Evolutionary conservation across 2,797 vertebrate genomes (phyloP).

Genomic region (Myripristis murdjan): DNA sequence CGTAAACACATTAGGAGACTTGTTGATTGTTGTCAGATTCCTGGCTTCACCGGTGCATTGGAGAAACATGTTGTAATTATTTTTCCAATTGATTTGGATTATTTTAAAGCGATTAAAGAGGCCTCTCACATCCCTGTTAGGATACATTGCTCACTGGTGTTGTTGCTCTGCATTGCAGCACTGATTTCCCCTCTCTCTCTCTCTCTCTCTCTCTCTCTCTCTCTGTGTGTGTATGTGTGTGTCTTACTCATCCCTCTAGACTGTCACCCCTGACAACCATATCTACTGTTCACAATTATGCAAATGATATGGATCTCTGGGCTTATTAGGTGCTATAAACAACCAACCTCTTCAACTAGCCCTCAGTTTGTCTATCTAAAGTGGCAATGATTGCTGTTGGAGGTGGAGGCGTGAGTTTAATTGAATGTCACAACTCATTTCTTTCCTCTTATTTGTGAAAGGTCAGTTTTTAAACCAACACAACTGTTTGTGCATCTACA

Average conservation of each 20-base stretch:
- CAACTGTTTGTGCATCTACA: background rate
- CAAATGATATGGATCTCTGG: slow-evolving; percentile 66
- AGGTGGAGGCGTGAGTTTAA: slow-evolving; percentile 64
- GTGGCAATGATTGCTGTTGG: slow-evolving; percentile 56
- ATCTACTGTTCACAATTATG: slow-evolving; percentile 69
- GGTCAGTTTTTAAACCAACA: slow-evolving; percentile 61
- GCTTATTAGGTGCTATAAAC: slow-evolving; percentile 68
- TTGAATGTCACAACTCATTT: slow-evolving; percentile 74
- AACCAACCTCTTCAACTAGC: slow-evolving; percentile 49
- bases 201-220: slow-evolving; percentile 22
- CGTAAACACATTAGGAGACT: slow-evolving; percentile 35
- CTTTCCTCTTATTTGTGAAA: slow-evolving; percentile 61
- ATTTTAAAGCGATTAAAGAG: slow-evolving; percentile 35
- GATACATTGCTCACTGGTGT: slow-evolving; percentile 5
- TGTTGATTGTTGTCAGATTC: slow-evolving; percentile 34
- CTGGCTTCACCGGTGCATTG: background rate
- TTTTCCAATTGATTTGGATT: slow-evolving; percentile 23
- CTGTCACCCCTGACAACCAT: slow-evolving; percentile 75
- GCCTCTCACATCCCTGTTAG: slow-evolving; percentile 15
- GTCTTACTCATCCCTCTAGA: slow-evolving; percentile 36
- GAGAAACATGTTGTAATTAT: slow-evolving; percentile 15
- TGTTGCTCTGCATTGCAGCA: slow-evolving; percentile 18
- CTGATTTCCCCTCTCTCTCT: slow-evolving; percentile 13
- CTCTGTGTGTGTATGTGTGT: no score
- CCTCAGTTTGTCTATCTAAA: slow-evolving; percentile 54